Base-by-base conservation (phyloP, 2,888 invertebrate species). In the Chrysomela aeneicollis region DNA sequence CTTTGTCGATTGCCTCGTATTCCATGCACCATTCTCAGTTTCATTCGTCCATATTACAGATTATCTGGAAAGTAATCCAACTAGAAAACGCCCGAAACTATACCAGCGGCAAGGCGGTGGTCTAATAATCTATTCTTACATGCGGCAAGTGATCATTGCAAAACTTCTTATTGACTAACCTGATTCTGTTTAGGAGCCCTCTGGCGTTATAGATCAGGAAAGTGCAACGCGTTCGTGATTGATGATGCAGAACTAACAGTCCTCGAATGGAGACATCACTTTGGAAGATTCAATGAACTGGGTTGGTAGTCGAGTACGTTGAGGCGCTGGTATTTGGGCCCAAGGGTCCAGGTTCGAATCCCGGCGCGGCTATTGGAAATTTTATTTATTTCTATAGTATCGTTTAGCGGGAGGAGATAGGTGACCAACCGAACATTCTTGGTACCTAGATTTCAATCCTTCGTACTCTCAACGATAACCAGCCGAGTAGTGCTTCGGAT, bases 151-250 rank as follows among this genome's bases (percentile, higher is more conserved):
- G 74, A 73, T 78, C 72, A 74, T 79, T 79, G 77, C 77, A 68
- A 77, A 77, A 75, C 76, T 76, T 74, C 76, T 77, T 77, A 78
- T 78, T 76, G 77, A 76, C 77, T 77, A 78, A 77, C 77, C 78
- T 75, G 74, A 73, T 78, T 78, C 59, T 61, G 62, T 51, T 77
- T 73, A 71, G 46, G 74, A 63, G 71, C 74, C 74, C 73, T 63
- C 67, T 68, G 72, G 71, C 69, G 35, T 42, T 59, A 30, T 52
- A 52, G 42, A 59, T 51, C 59, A 69, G 66, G 71, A 71, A 74
- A 76, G 72, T 68, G 42, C 63, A 67, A 60, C 67, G 64, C 69
- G 71, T 76, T 75, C 75, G n/a, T 46, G 30, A 46, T 57, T 57
- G 57, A 15, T 42, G 42, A 42, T 15, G n/a, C 42, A 42, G 42